Evolutionary conservation across 2,888 invertebrate species (phyloP).

Genomic region (Heterodera filipjevi): DNA sequence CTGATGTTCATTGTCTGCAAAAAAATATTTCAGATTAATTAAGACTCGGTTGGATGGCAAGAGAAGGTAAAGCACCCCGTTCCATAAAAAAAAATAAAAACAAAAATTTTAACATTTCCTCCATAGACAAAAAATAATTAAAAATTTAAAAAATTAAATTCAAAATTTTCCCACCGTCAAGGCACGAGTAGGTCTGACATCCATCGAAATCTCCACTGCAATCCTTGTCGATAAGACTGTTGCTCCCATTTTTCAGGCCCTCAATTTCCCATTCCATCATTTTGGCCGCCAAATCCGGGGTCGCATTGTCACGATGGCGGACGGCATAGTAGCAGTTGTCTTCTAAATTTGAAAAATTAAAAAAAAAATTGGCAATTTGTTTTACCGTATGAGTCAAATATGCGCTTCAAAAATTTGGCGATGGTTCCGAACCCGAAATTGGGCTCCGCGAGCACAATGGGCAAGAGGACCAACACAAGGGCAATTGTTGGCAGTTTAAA

Average conservation of each 20-base stretch:
- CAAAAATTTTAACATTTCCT: no score
- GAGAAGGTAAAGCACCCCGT: no score
- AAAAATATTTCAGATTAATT: no score
- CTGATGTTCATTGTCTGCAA: no score
- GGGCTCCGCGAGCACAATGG: neutral
- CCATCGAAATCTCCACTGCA: neutral
- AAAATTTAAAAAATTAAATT: no score
- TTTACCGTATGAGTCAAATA: neutral
- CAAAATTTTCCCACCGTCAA: neutral
- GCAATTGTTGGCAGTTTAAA: no score
- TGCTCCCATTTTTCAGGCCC: neutral
- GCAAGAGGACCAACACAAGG: no score
- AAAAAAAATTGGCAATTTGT: neutral
- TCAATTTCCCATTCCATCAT: neutral
- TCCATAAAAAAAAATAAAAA: no score
- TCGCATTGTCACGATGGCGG: neutral
- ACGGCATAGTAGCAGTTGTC: neutral
- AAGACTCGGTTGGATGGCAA: no score
- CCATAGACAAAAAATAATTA: no score
- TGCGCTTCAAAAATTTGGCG: neutral
- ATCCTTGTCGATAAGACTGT: neutral
- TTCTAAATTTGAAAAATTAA: neutral
- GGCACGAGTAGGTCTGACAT: neutral
- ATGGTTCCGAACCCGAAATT: neutral
- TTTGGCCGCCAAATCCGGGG: neutral